A percentile compares a stretch with the other conserved stretches of the same genome.
phyloP scores from a whole-genome alignment of 2,113 vertebrate genomes.

The Leucopternis melanops region DNA sequence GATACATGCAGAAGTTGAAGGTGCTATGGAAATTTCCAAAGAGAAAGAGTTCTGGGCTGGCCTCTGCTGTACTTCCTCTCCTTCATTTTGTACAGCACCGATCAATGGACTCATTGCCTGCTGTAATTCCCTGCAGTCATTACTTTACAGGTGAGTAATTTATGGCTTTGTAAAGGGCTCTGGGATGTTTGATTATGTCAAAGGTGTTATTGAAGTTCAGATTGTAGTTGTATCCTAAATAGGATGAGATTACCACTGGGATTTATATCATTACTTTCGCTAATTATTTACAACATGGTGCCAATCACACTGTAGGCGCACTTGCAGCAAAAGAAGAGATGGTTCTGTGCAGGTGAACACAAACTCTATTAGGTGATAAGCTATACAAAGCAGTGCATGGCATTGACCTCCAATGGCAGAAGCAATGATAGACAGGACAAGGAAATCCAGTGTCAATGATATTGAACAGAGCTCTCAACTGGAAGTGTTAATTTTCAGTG shows the following conservation, averaged over 20 bases:
- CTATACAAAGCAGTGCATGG: neutral
- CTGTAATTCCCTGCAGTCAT: conserved; percentile 64
- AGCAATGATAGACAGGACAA: neutral
- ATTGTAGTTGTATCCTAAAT: conserved; percentile 63
- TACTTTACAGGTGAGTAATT: conserved; percentile 68
- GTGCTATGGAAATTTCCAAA: neutral
- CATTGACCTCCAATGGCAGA: neutral
- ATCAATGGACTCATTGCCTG: conserved; percentile 60
- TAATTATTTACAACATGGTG: conserved; percentile 60
- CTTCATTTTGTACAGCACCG: conserved; percentile 14
- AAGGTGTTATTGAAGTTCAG: conserved; percentile 68
- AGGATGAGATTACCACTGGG: conserved; percentile 54
- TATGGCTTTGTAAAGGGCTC: conserved; percentile 63
- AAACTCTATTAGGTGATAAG: neutral
- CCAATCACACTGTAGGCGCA: conserved; percentile 32
- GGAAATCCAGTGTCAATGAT: neutral
- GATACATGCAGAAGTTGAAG: neutral
- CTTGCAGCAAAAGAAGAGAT: neutral
- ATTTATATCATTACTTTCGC: conserved; percentile 56
- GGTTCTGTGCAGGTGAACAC: neutral
- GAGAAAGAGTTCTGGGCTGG: neutral
- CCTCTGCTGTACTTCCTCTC: conserved; percentile 8
- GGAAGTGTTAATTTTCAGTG: neutral
- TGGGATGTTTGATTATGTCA: conserved; percentile 68
- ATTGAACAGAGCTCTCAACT: neutral